phyloP scores from a whole-genome alignment of 2,797 vertebrate species.

The Enteromius radiatus region DNA sequence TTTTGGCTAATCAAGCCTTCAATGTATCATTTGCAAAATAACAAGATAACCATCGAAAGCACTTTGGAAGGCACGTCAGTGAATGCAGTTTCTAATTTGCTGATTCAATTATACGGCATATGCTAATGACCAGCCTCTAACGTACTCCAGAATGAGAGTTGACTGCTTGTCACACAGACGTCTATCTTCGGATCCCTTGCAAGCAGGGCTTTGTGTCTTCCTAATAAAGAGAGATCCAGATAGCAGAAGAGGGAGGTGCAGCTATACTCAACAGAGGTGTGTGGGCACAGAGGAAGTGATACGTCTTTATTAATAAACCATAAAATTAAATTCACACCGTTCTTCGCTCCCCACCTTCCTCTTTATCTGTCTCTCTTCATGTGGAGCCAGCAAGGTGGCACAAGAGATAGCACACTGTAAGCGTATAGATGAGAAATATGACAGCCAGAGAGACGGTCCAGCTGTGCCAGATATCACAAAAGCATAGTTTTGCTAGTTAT shows the following conservation, averaged over 20 bases:
- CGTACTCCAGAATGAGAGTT: constrained; percentile 62
- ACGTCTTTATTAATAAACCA: constrained; percentile 73
- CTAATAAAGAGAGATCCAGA: constrained; percentile 74
- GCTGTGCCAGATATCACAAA: constrained; percentile 47
- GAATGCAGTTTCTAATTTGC: constrained; percentile 60
- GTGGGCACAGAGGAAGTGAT: constrained; percentile 70
- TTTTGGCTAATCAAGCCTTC: constrained; percentile 54
- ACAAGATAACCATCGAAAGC: constrained; percentile 61
- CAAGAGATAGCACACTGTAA: constrained; percentile 54
- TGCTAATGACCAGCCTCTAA: constrained; percentile 67
- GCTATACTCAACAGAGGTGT: constrained; percentile 62
- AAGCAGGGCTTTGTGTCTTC: constrained; percentile 66
- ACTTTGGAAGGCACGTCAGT: constrained; percentile 56
- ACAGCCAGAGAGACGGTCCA: constrained; percentile 36
- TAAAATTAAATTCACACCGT: constrained; percentile 68
- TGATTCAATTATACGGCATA: constrained; percentile 73
- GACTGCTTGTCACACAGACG: constrained; percentile 57
- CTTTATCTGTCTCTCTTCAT: constrained; percentile 55
- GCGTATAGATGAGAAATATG: constrained; percentile 44
- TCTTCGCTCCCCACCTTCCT: constrained; percentile 59
- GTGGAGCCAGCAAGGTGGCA: constrained; percentile 57
- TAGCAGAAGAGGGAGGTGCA: constrained; percentile 66
- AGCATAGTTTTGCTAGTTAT: constrained; percentile 45
- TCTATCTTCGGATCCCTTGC: constrained; percentile 66
- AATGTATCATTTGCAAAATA: constrained; percentile 57